Conservation (phyloP, 2,888 invertebrate genomes). For the Itoplectis maculator region DNA sequence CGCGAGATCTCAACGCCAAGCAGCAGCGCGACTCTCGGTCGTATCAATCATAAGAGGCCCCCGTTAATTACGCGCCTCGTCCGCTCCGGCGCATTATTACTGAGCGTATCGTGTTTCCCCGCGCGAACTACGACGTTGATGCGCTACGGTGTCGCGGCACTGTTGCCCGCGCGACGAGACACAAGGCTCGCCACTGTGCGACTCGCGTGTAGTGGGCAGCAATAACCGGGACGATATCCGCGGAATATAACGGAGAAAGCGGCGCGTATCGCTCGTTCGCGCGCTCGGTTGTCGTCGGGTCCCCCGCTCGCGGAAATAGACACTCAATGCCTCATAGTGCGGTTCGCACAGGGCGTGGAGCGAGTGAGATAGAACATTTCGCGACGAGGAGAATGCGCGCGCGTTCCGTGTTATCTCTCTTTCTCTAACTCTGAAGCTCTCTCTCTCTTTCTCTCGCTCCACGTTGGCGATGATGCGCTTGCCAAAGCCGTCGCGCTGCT, state of each 20-base stretch:
- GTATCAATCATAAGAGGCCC: slow-evolving; percentile 9
- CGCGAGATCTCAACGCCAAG: too few relatives aligned
- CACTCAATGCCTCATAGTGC: slow-evolving; percentile 62
- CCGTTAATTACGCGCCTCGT: slow-evolving; percentile 52
- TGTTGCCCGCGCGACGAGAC: too few relatives aligned
- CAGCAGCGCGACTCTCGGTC: neutral
- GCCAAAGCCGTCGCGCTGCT: slow-evolving; percentile 31
- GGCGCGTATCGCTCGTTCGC: slow-evolving; percentile 72
- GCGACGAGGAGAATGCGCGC: slow-evolving; percentile 11
- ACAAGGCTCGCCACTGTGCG: slow-evolving; percentile 72
- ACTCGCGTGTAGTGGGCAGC: slow-evolving; percentile 76
- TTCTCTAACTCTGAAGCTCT: neutral
- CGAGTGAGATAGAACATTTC: slow-evolving; percentile 34
- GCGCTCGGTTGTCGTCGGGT: slow-evolving; percentile 69
- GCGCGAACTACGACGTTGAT: slow-evolving; percentile 22
- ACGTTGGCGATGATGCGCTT: slow-evolving; percentile 37
- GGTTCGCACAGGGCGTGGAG: slow-evolving; percentile 38
- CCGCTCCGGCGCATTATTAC: slow-evolving; percentile 53
- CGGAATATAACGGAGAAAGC: too few relatives aligned
- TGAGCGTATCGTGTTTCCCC: slow-evolving; percentile 43
- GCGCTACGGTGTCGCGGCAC: too few relatives aligned
- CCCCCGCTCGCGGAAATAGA: slow-evolving; percentile 59
- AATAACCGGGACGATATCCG: slow-evolving; percentile 69
- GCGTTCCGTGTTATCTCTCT: neutral
- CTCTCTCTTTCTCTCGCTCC: slow-evolving; percentile 4